Evolutionary conservation across 2,797 vertebrate genomes (phyloP), one percentile per base, ranked within the genome.

Genomic region (Sebastes diploproa): DNA sequence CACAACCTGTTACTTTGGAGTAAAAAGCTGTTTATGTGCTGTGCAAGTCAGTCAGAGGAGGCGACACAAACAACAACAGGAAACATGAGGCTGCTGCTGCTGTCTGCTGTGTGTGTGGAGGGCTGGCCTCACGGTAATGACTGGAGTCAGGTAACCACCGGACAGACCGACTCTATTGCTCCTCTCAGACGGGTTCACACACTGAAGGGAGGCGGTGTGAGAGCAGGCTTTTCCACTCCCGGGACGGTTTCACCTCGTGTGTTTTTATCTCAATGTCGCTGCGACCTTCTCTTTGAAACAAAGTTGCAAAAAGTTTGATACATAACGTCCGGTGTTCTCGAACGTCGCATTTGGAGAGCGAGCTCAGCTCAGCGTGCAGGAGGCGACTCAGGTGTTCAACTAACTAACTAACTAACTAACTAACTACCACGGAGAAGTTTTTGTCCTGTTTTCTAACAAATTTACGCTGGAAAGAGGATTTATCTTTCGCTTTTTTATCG

Each of bases 81-180:
- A 92, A 92, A 86, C 91, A 36, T 71, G 84, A 89, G 73, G 81
- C 83, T 61, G 84, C 68, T 29, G 29, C 36, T 29, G 25, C 25
- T 38, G 36, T 14, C 50, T 64, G 85, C 29, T 42, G 38, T 14
- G 52, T 42, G 38, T 14, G 55, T 34, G 85, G 87, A 88, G 91
- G 90, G 87, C 54, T 86, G 91, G 86, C 80, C 92, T 84, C 86
- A 13, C 80, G 3, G 78, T 68, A 72, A 81, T 66, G 80, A 86
- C 82, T 71, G 89, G 93, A 93, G 90, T 94, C 93, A 94, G 94
- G 93, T 94, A 95, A 93, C 91, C 86, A 16, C 27, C 75, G 77
- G 80, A 69, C 89, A 74, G 7, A 84, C 67, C 18, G 38, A 68
- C 77, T 36, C 61, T 32, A 2, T n/a, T 61, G 78, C 82, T 75